Base-by-base conservation (phyloP, 2,888 invertebrate species). In the Caradrina kadenii region DNA sequence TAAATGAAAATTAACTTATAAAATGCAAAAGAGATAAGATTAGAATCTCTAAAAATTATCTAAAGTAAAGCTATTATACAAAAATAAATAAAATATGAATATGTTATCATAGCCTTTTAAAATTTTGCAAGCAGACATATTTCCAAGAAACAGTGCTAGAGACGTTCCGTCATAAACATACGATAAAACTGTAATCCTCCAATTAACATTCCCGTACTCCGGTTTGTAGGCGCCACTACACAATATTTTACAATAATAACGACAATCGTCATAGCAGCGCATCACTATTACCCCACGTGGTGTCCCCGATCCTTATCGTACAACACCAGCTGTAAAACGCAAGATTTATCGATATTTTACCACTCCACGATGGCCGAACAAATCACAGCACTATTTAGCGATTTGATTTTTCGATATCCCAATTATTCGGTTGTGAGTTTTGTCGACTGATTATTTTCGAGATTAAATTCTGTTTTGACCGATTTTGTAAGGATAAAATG, bases 321-420 rank as follows among this genome's bases (percentile, higher is more conserved):
- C 85, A 83, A 87, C 90, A 89, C 93, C 94, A 93, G 94, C 95
- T 95, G 96, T 96, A 95, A 95, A 96, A 94, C 94, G 91, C 88
- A 93, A 93, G 94, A 95, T 96, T 95, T 96, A 96, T 95, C 94
- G 95, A 93, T 92, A 93, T 93, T 94, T 95, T 93, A 91, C 92
- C 88, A 86, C 86, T 82, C 81, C 84, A 84, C 90, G 93, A 94
- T 93, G 90, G 90, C 85, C 87, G 91, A 87, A 94, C 94, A 94
- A 94, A 94, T 94, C 95, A 93, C 95, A 86, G 86, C 93, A 93
- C 94, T 94, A 95, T 93, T 94, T 84, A 85, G 84, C 76, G 85
- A 81, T 85, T 77, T 76, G 76, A 80, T 80, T 73, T 69, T 91
- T 88, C 88, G 89, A 90, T 87, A 88, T 84, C 84, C 80, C 87